A percentile compares a stretch with the other conserved stretches of the same genome.
Evolutionary conservation across 2,888 invertebrate genomes (phyloP).

Genomic region (Ichneumoninae sp.): DNA sequence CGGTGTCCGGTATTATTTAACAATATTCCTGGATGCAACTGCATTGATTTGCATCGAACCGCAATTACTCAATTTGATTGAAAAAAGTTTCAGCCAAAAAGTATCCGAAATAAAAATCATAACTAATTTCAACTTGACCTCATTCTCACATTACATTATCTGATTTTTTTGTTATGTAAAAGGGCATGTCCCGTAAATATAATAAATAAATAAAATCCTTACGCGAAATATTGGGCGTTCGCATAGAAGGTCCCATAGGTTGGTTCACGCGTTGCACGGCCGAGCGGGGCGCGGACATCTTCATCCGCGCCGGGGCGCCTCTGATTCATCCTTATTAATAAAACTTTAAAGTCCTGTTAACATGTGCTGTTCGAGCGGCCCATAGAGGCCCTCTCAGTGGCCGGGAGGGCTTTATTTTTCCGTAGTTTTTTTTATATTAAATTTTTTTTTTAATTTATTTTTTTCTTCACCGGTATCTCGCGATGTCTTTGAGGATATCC

Average conservation of each 20-base stretch:
- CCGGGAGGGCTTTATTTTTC: constrained; percentile 47
- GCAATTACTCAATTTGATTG: too few species aligned
- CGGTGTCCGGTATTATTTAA: too few species aligned
- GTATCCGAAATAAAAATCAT: too few species aligned
- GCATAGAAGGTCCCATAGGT: constrained; percentile 18
- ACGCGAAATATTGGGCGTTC: neutral
- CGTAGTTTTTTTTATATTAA: neutral
- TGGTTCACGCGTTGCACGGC: constrained; percentile 22
- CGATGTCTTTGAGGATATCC: constrained; percentile 27
- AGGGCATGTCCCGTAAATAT: too few species aligned
- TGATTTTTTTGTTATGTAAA: too few species aligned
- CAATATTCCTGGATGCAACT: too few species aligned
- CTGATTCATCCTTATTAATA: constrained; percentile 84
- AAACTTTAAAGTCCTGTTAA: constrained; percentile 82
- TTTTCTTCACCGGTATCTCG: constrained; percentile 14
- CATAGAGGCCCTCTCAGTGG: constrained; percentile 48
- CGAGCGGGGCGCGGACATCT: constrained; percentile 71
- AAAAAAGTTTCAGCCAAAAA: too few species aligned
- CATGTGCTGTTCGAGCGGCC: constrained; percentile 75
- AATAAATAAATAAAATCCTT: too few species aligned
- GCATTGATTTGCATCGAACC: too few species aligned
- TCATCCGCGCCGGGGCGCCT: constrained; percentile 80
- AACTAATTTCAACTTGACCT: too few species aligned
- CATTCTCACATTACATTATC: too few species aligned
- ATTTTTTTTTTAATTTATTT: neutral